Evolutionary conservation across 2,888 invertebrate species (phyloP), one percentile per base, ranked within the genome.

Genomic region (Pseudoips prasinana): DNA sequence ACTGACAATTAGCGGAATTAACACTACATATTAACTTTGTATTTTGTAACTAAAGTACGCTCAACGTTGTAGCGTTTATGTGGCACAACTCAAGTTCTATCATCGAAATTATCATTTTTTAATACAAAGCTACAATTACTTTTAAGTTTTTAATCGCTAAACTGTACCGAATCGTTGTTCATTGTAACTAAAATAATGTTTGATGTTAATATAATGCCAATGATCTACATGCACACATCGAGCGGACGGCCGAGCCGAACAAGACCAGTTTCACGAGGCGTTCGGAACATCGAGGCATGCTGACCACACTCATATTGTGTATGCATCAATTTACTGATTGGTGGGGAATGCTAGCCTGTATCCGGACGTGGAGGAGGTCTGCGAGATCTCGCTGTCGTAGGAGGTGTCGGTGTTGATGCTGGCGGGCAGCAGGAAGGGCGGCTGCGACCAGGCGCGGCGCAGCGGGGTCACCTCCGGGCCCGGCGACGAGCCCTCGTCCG

Each of bases 291-390:
- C 25, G 29, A 54, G 30, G 34, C 55, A 56, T 54, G 44, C 47
- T 45, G 39, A 45, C 42, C 39, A 56, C 46, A 50, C 42, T 40
- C 46, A 53, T 47, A 53, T 46, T 27, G 35, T 14, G 3, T 14
- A 14, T 31, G 47, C 31, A 18, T 44, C 53, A 47, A 56, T 56
- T 65, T 68, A 70, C 62, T 56, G 64, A 47, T 50, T 42, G 19
- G 39, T 56, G 34, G 57, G 42, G 32, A 35, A 81, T 68, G 47
- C 92, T 73, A 90, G 92, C 73, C 94, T 95, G 77, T 95, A 95
- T 43, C 95, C 96, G 1, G 96, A 96, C 8, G 96, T 96, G 54
- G 95, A 96, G 0, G 96, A 95, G 0, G 95, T 95, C 73, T 94
- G 94, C 2, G 95, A 95, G 39, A 94, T 91, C 70, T 94, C 93